phyloP scores from a whole-genome alignment of 2,888 invertebrate genomes.

The Torymus auratus region DNA sequence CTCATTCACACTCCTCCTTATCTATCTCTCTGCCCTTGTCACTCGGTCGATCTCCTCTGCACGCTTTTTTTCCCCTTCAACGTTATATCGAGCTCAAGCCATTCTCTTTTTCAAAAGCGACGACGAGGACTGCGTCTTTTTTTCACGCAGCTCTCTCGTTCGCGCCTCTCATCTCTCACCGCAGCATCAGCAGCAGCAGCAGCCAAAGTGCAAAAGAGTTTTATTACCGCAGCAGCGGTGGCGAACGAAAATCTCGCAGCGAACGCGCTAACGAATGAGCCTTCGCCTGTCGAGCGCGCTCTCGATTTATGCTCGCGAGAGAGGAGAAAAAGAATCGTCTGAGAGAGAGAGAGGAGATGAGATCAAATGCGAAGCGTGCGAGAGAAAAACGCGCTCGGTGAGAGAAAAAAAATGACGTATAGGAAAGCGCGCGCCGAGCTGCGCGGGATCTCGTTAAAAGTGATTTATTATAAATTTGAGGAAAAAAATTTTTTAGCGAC shows the following conservation, averaged over 20 bases:
- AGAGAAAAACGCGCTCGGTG: constrained; percentile 27
- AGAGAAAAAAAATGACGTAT: constrained; percentile 24
- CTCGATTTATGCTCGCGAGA: constrained; percentile 47
- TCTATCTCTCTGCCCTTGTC: constrained; percentile 19
- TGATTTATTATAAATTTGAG: constrained; percentile 52
- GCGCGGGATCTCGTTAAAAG: constrained; percentile 49
- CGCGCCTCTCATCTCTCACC: constrained; percentile 29
- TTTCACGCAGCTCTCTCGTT: neutral
- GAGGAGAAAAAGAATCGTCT: constrained; percentile 24
- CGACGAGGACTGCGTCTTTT: constrained; percentile 13
- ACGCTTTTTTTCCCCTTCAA: constrained; percentile 32
- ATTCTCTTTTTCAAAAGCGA: constrained; percentile 31
- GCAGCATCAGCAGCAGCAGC: constrained; percentile 8
- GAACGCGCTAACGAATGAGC: constrained; percentile 53
- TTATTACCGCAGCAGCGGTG: constrained; percentile 49
- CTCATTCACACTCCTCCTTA: neutral
- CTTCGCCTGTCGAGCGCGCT: constrained; percentile 32
- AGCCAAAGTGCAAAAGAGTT: constrained; percentile 57
- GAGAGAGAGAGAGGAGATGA: constrained; percentile 43
- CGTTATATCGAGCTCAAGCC: constrained; percentile 10
- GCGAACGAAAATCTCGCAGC: constrained; percentile 52
- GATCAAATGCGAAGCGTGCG: constrained; percentile 24
- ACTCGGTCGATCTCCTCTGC: constrained; percentile 8
- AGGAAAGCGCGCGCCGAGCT: constrained; percentile 17
- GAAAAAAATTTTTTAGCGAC: constrained; percentile 23